Percentiles rank a stretch among this genome's conserved stretches.
Evolutionary conservation across 2,888 invertebrate genomes (phyloP).

Genomic region (Zaprionus lineosus): DNA sequence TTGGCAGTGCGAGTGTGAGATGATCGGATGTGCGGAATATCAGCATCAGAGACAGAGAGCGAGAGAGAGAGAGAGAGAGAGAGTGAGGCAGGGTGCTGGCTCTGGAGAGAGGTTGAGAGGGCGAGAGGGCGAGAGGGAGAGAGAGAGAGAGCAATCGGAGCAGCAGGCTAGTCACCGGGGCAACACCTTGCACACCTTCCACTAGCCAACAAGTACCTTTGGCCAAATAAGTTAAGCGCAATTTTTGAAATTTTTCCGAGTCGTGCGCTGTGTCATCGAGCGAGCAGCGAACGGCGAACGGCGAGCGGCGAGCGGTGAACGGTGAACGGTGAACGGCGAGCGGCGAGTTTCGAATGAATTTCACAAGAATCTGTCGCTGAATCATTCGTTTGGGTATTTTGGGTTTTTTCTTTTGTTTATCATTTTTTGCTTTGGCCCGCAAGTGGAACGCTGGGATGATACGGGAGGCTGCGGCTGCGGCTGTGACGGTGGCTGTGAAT

Average conservation of each 20-base stretch:
- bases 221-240: conserved; percentile 35
- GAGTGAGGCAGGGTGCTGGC: neutral
- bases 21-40: no score
- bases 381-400: conserved; percentile 60
- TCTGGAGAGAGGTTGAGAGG: neutral
- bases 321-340: no score
- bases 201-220: conserved; percentile 3
- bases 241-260: conserved; percentile 29
- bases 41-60: neutral
- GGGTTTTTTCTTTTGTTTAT: conserved; percentile 56
- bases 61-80: neutral
- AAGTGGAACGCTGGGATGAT: conserved; percentile 1
- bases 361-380: conserved; percentile 74
- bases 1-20: no score
- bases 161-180: neutral
- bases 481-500: conserved; percentile 18
- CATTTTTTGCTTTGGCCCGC: no score
- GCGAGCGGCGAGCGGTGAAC: no score
- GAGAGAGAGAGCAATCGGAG: neutral
- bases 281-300: no score
- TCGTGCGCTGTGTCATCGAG: no score
- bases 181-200: conserved; percentile 8
- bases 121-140: neutral
- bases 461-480: neutral
- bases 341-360: conserved; percentile 70